These are phyloP conservation scores for Strigops habroptila DNA, from an alignment of 2,113 vertebrate genomes.

Conservation along the genomic window DNA sequence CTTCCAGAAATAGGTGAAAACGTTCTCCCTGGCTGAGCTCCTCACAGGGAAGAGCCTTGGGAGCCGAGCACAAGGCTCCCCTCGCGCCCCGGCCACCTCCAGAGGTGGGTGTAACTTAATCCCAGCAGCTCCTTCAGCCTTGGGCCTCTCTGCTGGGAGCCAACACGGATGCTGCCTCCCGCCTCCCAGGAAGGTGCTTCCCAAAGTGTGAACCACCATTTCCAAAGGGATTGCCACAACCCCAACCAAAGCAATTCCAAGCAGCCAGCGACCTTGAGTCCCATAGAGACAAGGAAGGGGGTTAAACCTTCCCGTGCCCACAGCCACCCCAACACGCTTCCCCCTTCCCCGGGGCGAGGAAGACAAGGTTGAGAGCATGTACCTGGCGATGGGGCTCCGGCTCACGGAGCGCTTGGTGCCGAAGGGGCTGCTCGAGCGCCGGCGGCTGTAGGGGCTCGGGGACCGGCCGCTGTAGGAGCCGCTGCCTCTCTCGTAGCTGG, in stretches of 20 bases:
- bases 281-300: no score
- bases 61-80: neutral
- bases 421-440: slow-evolving; percentile 91
- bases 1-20: neutral
- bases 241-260: neutral
- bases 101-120: slow-evolving; percentile 20
- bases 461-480: slow-evolving; percentile 82
- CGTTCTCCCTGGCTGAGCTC: neutral
- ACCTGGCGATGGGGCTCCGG: slow-evolving; percentile 91
- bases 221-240: rapidly evolving
- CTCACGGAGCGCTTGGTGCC: slow-evolving; percentile 88
- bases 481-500: slow-evolving; percentile 92
- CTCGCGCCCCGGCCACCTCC: neutral
- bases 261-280: neutral
- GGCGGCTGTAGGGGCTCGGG: slow-evolving; percentile 82
- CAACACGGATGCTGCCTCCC: neutral
- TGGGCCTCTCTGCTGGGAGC: neutral
- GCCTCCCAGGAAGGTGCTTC: neutral
- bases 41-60: neutral
- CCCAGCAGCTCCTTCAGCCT: neutral
- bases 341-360: neutral
- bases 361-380: slow-evolving; percentile 22
- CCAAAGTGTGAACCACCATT: neutral
- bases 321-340: rapidly evolving
- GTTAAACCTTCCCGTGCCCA: neutral